A percentile compares a stretch with the other conserved stretches of the same genome.
phyloP scores from a whole-genome alignment of 2,113 vertebrate genomes.

The Heterochromis multidens region DNA sequence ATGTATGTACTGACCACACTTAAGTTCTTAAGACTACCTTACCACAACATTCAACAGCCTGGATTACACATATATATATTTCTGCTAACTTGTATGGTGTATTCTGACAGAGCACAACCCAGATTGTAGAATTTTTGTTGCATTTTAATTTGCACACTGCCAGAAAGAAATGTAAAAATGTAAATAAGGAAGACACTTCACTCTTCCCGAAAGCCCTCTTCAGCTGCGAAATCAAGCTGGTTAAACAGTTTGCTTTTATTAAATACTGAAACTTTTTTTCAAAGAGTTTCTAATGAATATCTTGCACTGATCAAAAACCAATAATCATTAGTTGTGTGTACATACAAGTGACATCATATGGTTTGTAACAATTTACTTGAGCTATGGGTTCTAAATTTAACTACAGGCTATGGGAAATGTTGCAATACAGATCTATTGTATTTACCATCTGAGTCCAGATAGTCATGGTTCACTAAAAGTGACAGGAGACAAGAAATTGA shows the following conservation, averaged over 20 bases:
- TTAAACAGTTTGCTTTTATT: background rate
- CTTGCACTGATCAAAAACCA: constrained; percentile 4
- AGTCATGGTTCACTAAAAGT: constrained; percentile 9
- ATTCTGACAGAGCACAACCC: background rate
- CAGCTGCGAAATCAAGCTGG: background rate
- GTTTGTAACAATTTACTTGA: background rate
- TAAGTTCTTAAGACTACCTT: background rate
- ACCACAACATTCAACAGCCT: background rate
- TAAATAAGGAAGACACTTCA: background rate
- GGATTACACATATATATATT: background rate
- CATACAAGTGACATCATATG: background rate
- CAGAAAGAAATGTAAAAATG: background rate
- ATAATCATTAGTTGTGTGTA: background rate
- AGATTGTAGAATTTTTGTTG: background rate
- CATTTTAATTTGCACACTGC: background rate
- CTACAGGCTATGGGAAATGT: background rate
- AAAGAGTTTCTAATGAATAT: background rate
- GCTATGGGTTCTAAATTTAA: background rate
- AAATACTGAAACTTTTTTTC: background rate
- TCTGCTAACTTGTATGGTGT: background rate
- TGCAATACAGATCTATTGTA: background rate
- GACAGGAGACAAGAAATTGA: background rate
- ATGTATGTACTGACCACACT: background rate
- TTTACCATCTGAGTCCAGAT: constrained; percentile 44
- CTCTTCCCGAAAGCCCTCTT: background rate